Evolutionary conservation across 2,888 invertebrate species (phyloP), one percentile per base, ranked within the genome.

Genomic region (Steromphala cineraria): DNA sequence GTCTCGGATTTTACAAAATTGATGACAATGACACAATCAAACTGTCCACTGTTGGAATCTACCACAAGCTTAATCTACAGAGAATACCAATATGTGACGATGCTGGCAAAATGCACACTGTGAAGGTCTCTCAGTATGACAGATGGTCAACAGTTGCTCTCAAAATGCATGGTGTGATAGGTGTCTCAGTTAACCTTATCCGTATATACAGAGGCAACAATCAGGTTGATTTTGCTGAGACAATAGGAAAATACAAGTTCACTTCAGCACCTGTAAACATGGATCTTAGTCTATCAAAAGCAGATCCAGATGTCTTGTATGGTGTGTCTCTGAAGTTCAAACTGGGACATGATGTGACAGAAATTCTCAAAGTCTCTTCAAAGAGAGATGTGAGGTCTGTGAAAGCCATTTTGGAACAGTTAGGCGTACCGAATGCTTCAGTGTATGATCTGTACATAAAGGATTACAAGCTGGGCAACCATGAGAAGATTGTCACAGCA

Each of bases 81-180:
- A 84, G 81, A 24, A 80, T 91, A 0, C 85, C 84, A 2, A 85
- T 91, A 17, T 24, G 24, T 36, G 76, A 76, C 28, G 55, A 74
- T 46, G 56, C 46, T 10, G 84, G 78, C 19, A 62, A 74, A 21
- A 40, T 81, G 7, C 80, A 81, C 62, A 78, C 55, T 13, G 81
- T 89, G 3, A 84, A 80, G 4, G 86, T 88, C 1, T 91, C 91
- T 2, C 85, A 87, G 78, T 89, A 87, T 84, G 91, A 91, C 78
- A 82, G 89, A 15, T 91, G 91, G 91, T 89, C 90, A 53, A 85
- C 90, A 7, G 87, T 90, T 4, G 91, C 90, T 8, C 87, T 91
- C 52, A 90, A 90, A 78, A 78, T 91, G 56, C 91, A 91, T 82
- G 90, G 90, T 13, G 79, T 88, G 36, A 87, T 89, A 2, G 88